Base-by-base conservation (phyloP, 1,140 invertebrate species). In the Bombus balteatus region DNA sequence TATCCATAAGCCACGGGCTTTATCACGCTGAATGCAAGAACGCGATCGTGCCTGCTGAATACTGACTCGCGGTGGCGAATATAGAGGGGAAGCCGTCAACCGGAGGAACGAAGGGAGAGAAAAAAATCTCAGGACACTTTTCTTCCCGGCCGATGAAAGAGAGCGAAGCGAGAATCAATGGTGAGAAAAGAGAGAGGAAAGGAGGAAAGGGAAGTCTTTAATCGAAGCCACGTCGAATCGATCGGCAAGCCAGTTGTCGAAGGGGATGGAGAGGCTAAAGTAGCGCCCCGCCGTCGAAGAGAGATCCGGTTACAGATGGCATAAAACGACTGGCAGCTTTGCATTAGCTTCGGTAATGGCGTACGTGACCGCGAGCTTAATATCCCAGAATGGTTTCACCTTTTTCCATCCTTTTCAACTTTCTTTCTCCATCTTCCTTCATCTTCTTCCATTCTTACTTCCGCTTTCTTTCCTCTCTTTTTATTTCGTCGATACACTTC, bases 321-420 rank as follows among this genome's bases (percentile, higher is more conserved):
- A 92, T 87, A 85, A 92, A 92, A 92, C 91, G 90, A 93, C 91
- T 92, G 91, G 92, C 92, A 92, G 92, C 92, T 94, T 92, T 92
- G 90, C 93, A 93, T 94, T 93, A 92, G 93, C 92, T 89, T 86
- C 84, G 89, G 88, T 94, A 94, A 93, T 94, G 91, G 93, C 86
- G 92, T 93, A 93, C 92, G 93, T 94, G 92, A 93, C 92, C 91
- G 89, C 91, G 92, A 91, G 89, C 91, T 91, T 91, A 90, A 92
- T 93, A 92, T 85, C 85, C 87, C 83, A 72, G 73, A 87, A 90
- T 91, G 87, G 82, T 89, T 43, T n/a, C 71, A 47, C 83, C 62
- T 77, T 65, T 22, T 76, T 81, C 76, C 70, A 77, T 62, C 73
- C 25, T 15, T 59, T n/a, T 59, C 34, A 62, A 43, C 81, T 70